Evolutionary conservation across 92 coral and sea anemone species (phyloP).

Genomic region (Zoanthus solanderi): DNA sequence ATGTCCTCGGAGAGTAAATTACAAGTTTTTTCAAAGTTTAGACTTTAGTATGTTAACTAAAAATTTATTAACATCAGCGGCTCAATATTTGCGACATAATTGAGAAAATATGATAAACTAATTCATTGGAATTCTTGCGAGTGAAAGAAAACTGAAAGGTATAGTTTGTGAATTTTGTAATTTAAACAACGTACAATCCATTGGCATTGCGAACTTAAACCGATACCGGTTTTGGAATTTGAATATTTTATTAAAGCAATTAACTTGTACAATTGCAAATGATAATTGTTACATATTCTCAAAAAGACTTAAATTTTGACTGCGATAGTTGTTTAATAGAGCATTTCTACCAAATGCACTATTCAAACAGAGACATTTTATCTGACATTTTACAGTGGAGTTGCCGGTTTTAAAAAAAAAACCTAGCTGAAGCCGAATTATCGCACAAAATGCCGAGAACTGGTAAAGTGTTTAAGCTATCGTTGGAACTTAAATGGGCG

Average conservation of each 20-base stretch:
- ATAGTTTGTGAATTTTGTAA: background rate
- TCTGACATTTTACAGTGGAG: background rate
- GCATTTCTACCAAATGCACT: background rate
- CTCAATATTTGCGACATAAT: background rate
- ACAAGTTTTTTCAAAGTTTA: background rate
- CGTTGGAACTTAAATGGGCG: background rate
- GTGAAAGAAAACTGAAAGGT: background rate
- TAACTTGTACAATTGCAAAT: background rate
- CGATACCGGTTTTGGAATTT: background rate
- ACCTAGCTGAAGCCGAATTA: background rate
- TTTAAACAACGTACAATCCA: background rate
- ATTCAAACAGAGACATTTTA: too few species aligned
- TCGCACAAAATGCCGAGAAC: background rate
- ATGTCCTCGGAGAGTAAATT: background rate
- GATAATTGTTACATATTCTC: background rate
- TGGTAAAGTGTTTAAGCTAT: background rate
- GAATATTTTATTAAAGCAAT: background rate
- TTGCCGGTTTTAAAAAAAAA: background rate
- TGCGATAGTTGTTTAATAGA: background rate
- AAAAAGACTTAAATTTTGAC: background rate
- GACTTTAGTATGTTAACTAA: background rate
- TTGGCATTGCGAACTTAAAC: background rate
- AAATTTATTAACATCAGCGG: background rate
- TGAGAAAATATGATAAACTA: background rate
- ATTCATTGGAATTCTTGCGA: background rate